Percentiles rank a stretch among this genome's conserved stretches.
These are phyloP conservation scores for Nothoprocta perdicaria DNA, from an alignment of 2,113 vertebrate genomes.

Conservation along the genomic window DNA sequence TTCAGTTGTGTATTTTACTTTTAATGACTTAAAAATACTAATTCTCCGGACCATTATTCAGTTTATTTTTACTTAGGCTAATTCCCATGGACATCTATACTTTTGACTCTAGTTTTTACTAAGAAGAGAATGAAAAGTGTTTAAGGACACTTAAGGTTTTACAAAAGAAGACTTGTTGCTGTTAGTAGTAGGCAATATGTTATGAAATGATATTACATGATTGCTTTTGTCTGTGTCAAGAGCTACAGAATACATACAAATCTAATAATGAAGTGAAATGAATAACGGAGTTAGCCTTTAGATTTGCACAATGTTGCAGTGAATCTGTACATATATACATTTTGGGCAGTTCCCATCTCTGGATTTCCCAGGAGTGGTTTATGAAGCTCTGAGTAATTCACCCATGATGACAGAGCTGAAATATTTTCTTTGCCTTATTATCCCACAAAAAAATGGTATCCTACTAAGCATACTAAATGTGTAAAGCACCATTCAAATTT, in stretches of 20 bases:
- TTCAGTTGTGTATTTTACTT: not conserved
- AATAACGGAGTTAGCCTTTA: not conserved
- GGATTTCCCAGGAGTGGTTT: not conserved
- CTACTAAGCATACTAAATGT: not conserved
- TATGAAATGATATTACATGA: not conserved
- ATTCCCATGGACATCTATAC: not conserved
- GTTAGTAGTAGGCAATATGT: not conserved
- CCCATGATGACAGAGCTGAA: not conserved
- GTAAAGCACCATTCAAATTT: not conserved
- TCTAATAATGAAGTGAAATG: not conserved
- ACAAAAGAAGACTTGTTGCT: not conserved
- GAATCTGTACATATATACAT: not conserved
- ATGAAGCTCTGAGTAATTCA: not conserved
- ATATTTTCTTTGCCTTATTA: not conserved
- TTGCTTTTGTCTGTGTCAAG: not conserved
- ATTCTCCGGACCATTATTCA: not conserved
- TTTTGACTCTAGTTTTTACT: not conserved
- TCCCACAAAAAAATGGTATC: not conserved
- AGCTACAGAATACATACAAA: not conserved
- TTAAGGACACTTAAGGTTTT: not conserved
- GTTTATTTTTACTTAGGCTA: not conserved
- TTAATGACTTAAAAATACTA: not conserved
- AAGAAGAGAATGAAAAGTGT: not conserved
- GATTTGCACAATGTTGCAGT: not conserved
- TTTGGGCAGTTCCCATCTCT: not conserved